Evolutionary conservation across 64 coral and sea anemone genomes (phyloP).

Genomic region (Stichodactyla helianthus): DNA sequence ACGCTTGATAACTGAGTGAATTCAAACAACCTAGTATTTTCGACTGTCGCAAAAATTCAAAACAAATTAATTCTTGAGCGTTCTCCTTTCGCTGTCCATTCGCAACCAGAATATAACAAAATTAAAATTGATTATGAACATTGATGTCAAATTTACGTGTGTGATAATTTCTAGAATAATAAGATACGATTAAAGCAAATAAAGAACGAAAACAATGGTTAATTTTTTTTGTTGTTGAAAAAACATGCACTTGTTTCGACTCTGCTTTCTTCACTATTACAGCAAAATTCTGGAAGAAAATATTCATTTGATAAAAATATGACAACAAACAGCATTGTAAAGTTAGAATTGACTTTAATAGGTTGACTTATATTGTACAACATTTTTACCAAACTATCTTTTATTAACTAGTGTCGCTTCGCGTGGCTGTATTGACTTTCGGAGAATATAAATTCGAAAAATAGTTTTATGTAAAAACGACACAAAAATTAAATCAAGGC

Average conservation of each 20-base stretch:
- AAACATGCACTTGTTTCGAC: not conserved
- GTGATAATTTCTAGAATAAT: not conserved
- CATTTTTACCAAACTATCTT: not conserved
- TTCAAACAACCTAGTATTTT: not conserved
- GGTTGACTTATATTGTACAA: not conserved
- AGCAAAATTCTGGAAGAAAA: not conserved
- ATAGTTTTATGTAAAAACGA: not conserved
- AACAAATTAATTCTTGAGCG: too few species aligned
- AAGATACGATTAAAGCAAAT: not conserved
- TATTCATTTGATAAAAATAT: not conserved
- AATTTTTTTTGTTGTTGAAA: not conserved
- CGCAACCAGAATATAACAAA: not conserved
- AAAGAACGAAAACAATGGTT: not conserved
- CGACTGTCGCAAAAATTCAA: too few species aligned
- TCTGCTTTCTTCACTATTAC: not conserved
- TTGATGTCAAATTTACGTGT: not conserved
- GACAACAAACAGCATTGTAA: not conserved
- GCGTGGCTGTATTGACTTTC: slow-evolving; percentile 7
- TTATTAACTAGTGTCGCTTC: not conserved
- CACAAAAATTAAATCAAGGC: not conserved
- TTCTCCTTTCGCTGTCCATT: not conserved
- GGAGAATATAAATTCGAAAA: not conserved
- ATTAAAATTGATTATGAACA: too few species aligned
- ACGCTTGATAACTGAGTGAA: not conserved
- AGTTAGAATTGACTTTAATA: not conserved